These are phyloP conservation scores for Furcula furcula DNA, from an alignment of 2,888 invertebrate genomes.

Conservation along the genomic window DNA sequence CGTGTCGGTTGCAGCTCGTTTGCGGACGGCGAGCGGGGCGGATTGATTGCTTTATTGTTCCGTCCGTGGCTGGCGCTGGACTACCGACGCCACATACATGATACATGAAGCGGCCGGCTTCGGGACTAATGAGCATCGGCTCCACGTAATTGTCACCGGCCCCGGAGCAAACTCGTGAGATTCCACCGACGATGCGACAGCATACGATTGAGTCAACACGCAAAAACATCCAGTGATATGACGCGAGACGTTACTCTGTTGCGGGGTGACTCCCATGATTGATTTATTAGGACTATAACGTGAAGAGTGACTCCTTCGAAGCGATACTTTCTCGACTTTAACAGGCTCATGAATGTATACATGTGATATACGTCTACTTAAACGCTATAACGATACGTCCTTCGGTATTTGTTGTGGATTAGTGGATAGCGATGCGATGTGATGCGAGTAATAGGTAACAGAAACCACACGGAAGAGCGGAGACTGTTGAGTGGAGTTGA, in stretches of 20 bases:
- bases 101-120: conserved; percentile 69
- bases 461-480: conserved; percentile 37
- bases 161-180: conserved; percentile 44
- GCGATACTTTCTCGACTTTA: conserved; percentile 22
- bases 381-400: too few relatives aligned
- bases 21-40: conserved; percentile 50
- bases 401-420: too few relatives aligned
- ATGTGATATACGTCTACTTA: too few relatives aligned
- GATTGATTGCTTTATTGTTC: conserved; percentile 80
- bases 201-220: conserved; percentile 52
- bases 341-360: conserved; percentile 18
- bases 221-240: conserved; percentile 54
- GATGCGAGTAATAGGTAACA: too few relatives aligned
- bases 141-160: conserved; percentile 68
- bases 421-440: too few relatives aligned
- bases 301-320: conserved; percentile 36
- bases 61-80: conserved; percentile 44
- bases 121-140: conserved; percentile 68
- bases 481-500: conserved; percentile 44
- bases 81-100: conserved; percentile 70
- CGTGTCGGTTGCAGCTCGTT: conserved; percentile 52
- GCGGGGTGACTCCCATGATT: conserved; percentile 41
- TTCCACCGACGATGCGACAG: conserved; percentile 39
- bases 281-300: conserved; percentile 54
- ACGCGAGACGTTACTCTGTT: conserved; percentile 46